phyloP scores from a whole-genome alignment of 2,113 vertebrate species.

The Nicator chloris region DNA sequence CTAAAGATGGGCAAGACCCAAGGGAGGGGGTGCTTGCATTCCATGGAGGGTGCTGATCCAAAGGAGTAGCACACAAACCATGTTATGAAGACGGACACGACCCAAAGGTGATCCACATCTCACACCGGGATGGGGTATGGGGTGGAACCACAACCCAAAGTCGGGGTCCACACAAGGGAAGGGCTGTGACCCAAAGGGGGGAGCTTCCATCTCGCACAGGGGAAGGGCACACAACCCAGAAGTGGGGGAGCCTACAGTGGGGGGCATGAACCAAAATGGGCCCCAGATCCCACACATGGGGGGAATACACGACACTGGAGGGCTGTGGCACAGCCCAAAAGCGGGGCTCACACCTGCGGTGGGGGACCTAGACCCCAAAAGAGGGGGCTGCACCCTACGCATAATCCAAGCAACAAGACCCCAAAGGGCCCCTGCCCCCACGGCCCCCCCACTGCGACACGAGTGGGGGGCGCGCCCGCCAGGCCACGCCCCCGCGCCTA shows the following conservation, averaged over 20 bases:
- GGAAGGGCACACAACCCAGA: background rate
- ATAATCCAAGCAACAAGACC: too few relatives aligned
- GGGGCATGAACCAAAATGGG: background rate
- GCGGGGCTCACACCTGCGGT: too few relatives aligned
- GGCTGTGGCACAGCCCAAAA: background rate
- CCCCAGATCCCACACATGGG: background rate
- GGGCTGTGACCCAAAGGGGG: background rate
- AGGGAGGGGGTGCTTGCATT: background rate
- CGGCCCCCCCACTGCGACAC: background rate
- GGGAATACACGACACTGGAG: too few relatives aligned
- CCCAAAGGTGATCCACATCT: background rate
- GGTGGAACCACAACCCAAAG: background rate
- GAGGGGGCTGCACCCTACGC: background rate
- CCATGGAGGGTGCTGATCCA: background rate
- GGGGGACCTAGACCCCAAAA: background rate
- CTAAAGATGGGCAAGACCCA: too few relatives aligned
- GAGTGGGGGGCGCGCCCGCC: background rate
- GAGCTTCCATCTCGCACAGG: background rate
- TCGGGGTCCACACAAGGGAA: accelerated
- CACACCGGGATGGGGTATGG: background rate
- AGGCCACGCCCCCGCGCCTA: background rate
- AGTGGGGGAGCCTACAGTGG: too few relatives aligned
- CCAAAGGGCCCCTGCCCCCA: background rate
- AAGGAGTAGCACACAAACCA: background rate
- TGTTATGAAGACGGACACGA: accelerated